Evolutionary conservation across 2,888 invertebrate genomes (phyloP).

Genomic region (Mechanitis mazaeus): DNA sequence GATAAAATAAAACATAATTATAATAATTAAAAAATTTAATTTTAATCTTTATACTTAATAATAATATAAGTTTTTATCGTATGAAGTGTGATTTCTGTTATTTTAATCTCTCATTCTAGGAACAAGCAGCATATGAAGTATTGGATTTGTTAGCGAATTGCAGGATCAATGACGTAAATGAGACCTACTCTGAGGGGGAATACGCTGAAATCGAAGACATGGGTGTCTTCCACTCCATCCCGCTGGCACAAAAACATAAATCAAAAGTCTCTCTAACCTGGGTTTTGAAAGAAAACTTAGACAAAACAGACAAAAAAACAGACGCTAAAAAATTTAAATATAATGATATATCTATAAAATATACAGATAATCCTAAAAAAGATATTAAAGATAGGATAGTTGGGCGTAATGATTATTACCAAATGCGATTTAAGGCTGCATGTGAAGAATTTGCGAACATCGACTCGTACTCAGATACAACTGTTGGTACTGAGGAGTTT

Average conservation of each 20-base stretch:
- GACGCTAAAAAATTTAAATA: slow-evolving; percentile 41
- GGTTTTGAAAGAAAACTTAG: slow-evolving; percentile 82
- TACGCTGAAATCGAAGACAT: slow-evolving; percentile 68
- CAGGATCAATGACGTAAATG: slow-evolving; percentile 46
- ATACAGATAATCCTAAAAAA: slow-evolving; percentile 42
- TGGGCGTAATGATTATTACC: slow-evolving; percentile 67
- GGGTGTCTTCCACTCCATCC: slow-evolving; percentile 72
- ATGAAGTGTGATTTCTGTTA: neutral
- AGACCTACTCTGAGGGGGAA: slow-evolving; percentile 47
- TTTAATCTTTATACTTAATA: too few species aligned
- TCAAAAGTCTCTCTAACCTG: slow-evolving; percentile 85
- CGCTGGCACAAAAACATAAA: slow-evolving; percentile 63
- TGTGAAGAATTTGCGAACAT: slow-evolving; percentile 62
- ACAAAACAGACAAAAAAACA: slow-evolving; percentile 44
- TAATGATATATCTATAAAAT: slow-evolving; percentile 41
- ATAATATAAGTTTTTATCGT: neutral
- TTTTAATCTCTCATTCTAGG: slow-evolving; percentile 19
- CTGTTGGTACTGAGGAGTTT: slow-evolving; percentile 63
- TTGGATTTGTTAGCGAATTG: slow-evolving; percentile 65
- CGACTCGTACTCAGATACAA: slow-evolving; percentile 52
- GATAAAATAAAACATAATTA: too few species aligned
- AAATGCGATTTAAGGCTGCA: slow-evolving; percentile 63
- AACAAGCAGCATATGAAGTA: slow-evolving; percentile 49
- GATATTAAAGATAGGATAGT: slow-evolving; percentile 51
- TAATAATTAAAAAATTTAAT: too few species aligned